Percentiles rank a stretch among this genome's conserved stretches.
Conservation (phyloP, 2,888 invertebrate species). For the Drosophila koepferae region DNA sequence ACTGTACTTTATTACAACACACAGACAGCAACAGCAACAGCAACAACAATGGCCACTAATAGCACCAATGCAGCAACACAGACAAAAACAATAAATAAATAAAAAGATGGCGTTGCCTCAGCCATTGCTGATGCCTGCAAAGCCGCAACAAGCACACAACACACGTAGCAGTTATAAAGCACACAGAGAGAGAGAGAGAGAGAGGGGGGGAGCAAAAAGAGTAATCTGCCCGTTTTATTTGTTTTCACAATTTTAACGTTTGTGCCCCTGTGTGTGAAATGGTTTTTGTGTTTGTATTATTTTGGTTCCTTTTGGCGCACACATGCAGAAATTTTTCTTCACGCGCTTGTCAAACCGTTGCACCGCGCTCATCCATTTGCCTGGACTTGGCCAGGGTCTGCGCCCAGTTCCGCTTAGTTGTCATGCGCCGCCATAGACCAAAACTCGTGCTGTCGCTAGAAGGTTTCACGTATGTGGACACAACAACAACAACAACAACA, state of each 20-base stretch:
- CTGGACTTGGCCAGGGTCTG: constrained; percentile 40
- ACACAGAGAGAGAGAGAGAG: constrained; percentile 25
- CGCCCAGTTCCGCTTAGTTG: constrained; percentile 63
- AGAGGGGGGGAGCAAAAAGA: constrained; percentile 29
- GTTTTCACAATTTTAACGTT: constrained; percentile 67
- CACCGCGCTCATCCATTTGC: constrained; percentile 74
- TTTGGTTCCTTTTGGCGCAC: constrained; percentile 51
- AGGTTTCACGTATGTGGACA: constrained; percentile 70
- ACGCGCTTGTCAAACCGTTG: constrained; percentile 78
- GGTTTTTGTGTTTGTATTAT: constrained; percentile 32
- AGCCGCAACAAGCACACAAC: constrained; percentile 67
- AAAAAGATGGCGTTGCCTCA: constrained; percentile 72
- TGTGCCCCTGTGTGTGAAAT: constrained; percentile 38
- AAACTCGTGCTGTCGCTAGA: constrained; percentile 55
- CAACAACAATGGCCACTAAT: constrained; percentile 62
- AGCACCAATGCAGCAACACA: constrained; percentile 77
- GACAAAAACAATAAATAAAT: constrained; percentile 79
- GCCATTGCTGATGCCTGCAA: constrained; percentile 68
- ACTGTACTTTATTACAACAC: constrained; percentile 67
- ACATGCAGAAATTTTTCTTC: constrained; percentile 78
- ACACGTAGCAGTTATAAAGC: constrained; percentile 71
- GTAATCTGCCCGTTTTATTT: constrained; percentile 70
- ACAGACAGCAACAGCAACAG: constrained; percentile 27
- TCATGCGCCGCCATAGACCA: constrained; percentile 72
- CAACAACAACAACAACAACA: constrained; percentile 37